These are phyloP conservation scores for Halcyon leucocephala DNA, from an alignment of 2,797 vertebrate genomes.

Conservation along the genomic window DNA sequence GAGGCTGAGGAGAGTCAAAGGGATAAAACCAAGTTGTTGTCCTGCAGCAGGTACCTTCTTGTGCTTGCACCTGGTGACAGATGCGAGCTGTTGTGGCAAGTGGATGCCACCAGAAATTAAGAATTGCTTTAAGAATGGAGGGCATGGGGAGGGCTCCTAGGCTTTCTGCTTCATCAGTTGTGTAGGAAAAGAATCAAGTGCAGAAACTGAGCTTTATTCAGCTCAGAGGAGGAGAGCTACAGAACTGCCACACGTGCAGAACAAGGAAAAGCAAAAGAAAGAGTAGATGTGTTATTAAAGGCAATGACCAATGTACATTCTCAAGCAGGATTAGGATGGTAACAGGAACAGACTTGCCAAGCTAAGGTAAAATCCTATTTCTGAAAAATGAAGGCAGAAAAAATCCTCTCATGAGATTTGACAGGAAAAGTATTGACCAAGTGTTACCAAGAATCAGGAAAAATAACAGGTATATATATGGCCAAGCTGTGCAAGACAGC, in stretches of 20 bases:
- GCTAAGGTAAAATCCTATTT: not conserved
- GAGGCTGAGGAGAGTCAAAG: not conserved
- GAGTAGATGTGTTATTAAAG: not conserved
- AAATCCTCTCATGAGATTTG: not conserved
- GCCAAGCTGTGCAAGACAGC: not conserved
- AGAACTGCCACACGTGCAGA: not conserved
- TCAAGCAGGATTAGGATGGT: slow-evolving; percentile 2
- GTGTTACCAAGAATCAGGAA: not conserved
- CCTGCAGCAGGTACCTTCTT: not conserved
- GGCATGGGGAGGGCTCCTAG: not conserved
- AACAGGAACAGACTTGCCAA: slow-evolving; percentile 40
- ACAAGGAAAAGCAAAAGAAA: not conserved
- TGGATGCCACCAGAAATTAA: not conserved
- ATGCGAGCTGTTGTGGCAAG: rapidly evolving
- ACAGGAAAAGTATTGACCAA: not conserved
- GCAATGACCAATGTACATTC: slow-evolving; percentile 5
- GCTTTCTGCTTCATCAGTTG: not conserved
- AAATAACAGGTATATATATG: not conserved
- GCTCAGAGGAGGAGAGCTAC: not conserved
- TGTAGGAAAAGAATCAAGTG: not conserved
- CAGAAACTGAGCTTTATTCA: not conserved
- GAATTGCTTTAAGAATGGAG: not conserved
- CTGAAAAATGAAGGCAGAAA: not conserved
- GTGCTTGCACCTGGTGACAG: not conserved
- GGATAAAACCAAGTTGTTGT: not conserved